Base-by-base conservation (phyloP, 2,797 vertebrate species). In the Nannoperca australis region DNA sequence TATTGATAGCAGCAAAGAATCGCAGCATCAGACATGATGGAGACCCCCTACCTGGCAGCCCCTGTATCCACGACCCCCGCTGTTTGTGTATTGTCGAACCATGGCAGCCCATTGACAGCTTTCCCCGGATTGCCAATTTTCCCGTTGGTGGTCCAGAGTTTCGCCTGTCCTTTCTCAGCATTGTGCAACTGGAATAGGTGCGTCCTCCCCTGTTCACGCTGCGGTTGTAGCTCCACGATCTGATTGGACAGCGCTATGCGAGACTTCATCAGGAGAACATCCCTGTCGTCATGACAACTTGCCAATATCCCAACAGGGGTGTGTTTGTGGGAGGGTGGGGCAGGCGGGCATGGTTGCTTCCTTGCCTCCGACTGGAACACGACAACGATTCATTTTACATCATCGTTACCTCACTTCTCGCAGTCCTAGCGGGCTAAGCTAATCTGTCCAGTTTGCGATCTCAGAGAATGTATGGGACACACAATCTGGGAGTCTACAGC, bases 221-320 rank as follows among this genome's bases (percentile, higher is more conserved):
- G 96, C 97, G 96, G 97, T 96, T 96, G 96, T 95, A 97, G 96
- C 96, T 96, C 95, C 94, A 95, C 95, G 93, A 98, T 99, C 97
- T 99, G 97, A 98, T 98, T 98, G 97, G 97, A 97, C 95, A 94
- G 95, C 90, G 95, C 95, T 93, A 95, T 96, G 96, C 96, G 89
- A 97, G 96, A 97, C 96, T 97, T 98, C 97, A 97, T 97, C 96
- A 97, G 96, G 95, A 96, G 97, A 96, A 97, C 96, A 98, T 98
- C 97, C 96, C 96, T 97, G 97, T 99, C 96, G 96, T 97, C 97
- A 99, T 99, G 97, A 98, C 97, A 98, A 99, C 97, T 96, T 96
- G 93, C 96, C 96, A 96, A 96, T 96, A 96, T 96, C 96, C 91
- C 91, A 91, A 91, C 93, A 91, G 90, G 90, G 93, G 85, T 92